phyloP scores from a whole-genome alignment of 1,140 invertebrate genomes.

The Idris sp. region DNA sequence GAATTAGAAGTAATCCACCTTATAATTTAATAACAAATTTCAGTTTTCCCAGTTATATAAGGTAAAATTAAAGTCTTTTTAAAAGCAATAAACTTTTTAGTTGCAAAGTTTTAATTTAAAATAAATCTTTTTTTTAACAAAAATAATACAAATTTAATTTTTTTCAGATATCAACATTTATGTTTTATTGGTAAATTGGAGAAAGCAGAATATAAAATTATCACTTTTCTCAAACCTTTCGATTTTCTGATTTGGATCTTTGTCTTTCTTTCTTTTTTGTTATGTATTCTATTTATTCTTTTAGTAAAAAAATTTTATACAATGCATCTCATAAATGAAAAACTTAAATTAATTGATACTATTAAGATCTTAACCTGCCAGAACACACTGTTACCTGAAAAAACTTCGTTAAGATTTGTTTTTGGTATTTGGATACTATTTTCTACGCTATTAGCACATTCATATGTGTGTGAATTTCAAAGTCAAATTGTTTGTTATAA shows the following conservation, averaged over 20 bases:
- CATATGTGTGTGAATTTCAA: too few species aligned
- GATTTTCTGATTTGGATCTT: not conserved
- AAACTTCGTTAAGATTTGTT: not conserved
- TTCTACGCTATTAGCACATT: not conserved
- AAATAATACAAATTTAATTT: not conserved
- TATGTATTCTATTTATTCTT: not conserved
- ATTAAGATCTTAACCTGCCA: not conserved
- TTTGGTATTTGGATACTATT: not conserved
- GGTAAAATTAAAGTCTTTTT: constrained; percentile 3
- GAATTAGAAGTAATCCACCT: constrained; percentile 4
- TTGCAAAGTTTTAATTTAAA: too few species aligned
- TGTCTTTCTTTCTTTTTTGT: not conserved
- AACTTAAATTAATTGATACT: not conserved
- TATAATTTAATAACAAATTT: not conserved
- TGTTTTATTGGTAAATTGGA: not conserved
- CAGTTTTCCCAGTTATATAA: not conserved
- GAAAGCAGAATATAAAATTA: not conserved
- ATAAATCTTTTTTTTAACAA: too few species aligned
- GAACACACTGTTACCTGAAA: not conserved
- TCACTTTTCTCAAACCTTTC: not conserved
- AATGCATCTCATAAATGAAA: not conserved
- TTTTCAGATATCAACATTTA: constrained; percentile 3
- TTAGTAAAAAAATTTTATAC: not conserved
- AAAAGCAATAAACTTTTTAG: too few species aligned
- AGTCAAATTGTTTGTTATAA: too few species aligned